Evolutionary conservation across 2,113 vertebrate species (phyloP).

Genomic region (Xenopus laevis): DNA sequence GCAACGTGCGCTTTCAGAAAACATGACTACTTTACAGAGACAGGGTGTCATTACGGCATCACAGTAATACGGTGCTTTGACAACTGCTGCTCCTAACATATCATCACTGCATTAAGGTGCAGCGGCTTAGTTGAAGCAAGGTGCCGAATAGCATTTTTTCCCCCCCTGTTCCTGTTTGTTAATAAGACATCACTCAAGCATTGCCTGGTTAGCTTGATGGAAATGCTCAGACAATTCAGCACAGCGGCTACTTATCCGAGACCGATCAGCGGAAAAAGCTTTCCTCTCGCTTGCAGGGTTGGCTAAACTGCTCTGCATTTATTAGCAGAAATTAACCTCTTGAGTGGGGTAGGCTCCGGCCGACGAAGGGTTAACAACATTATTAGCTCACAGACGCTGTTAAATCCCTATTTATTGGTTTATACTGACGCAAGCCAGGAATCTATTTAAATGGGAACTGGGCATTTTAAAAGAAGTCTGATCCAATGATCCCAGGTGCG

Average conservation of each 20-base stretch:
- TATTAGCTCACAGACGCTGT: background rate
- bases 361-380: background rate
- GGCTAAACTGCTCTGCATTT: background rate
- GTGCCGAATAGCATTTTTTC: slow-evolving; percentile 60
- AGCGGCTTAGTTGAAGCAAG: slow-evolving; percentile 65
- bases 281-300: background rate
- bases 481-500: background rate
- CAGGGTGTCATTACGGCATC: slow-evolving; percentile 93
- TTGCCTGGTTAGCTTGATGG: slow-evolving; percentile 65
- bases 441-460: background rate
- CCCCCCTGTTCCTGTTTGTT: slow-evolving; percentile 47
- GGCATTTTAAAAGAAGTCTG: background rate
- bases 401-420: background rate
- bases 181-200: slow-evolving; percentile 66
- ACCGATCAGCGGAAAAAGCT: background rate
- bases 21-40: slow-evolving; percentile 82
- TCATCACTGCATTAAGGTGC: slow-evolving; percentile 97
- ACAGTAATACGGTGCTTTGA: slow-evolving; percentile 88
- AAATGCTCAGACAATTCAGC: slow-evolving; percentile 50
- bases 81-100: slow-evolving; percentile 88
- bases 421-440: background rate
- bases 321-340: too few species aligned
- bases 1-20: slow-evolving; percentile 81
- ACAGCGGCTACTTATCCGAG: slow-evolving; percentile 38
- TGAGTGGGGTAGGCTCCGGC: background rate